Evolutionary conservation across 2,797 vertebrate species (phyloP), one percentile per base, ranked within the genome.

Genomic region (Xyrichtys novacula): DNA sequence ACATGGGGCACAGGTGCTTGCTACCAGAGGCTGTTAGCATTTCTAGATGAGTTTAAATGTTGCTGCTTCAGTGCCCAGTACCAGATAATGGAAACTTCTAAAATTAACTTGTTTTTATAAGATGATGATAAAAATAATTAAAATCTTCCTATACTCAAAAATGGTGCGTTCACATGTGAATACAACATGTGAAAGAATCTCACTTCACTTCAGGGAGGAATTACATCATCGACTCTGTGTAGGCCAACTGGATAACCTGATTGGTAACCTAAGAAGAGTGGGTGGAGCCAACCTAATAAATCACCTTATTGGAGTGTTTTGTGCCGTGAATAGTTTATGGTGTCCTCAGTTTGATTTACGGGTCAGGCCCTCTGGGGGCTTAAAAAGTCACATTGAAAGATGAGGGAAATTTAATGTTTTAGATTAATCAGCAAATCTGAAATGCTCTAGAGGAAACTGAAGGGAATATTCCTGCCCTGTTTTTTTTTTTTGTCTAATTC

Each of bases 291-390:
- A 55, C 61, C 75, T 53, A 73, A 79, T 92, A 89, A 91, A 93
- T 90, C 89, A 87, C 64, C 58, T 74, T 71, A 85, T 70, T 86
- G 78, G 75, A 81, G 83, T 83, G 71, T 86, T 91, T 85, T 80
- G 76, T 83, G 85, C 62, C 68, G 69, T 66, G 78, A 76, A 86
- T 85, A 80, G 83, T 90, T 91, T 90, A 90, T 80, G 76, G 79
- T 84, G 77, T 85, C 83, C 76, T 87, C 70, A 57, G 58, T 84
- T 86, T 90, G 87, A 90, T 86, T 92, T 88, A 89, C 40, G 54
- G 74, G 55, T 88, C 70, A 84, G 79, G 73, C 66, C 71, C 39
- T 79, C 68, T 62, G 66, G 81, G 47, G 71, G 67, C 69, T 81
- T 78, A 81, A 86, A 85, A 84, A 77, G 83, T 84, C 79, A 88